phyloP scores from a whole-genome alignment of 2,113 vertebrate genomes.

The Porphyrio hochstetteri region DNA sequence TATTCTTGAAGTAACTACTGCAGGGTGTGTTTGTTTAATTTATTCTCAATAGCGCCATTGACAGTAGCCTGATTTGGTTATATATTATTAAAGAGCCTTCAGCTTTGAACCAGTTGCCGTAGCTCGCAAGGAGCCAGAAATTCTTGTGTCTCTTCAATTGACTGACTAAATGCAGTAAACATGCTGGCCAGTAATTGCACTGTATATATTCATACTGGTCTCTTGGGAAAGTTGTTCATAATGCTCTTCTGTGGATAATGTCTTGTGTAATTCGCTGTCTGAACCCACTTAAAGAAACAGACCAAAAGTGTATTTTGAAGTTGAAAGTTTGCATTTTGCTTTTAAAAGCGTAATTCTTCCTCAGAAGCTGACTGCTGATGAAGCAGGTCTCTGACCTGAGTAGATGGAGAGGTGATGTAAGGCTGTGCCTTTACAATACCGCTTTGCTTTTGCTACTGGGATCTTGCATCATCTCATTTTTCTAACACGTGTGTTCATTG shows the following conservation, averaged over 20 bases:
- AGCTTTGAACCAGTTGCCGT: conserved; percentile 17
- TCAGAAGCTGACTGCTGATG: background rate
- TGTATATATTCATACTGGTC: background rate
- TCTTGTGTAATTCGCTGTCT: background rate
- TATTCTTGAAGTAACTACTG: conserved; percentile 32
- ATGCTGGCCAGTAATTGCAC: background rate
- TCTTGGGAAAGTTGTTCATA: conserved; percentile 5
- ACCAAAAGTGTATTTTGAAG: background rate
- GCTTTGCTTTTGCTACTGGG: background rate
- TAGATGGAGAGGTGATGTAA: background rate
- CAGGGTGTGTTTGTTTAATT: background rate
- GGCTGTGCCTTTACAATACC: background rate
- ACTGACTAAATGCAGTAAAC: background rate
- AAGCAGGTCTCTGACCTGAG: background rate
- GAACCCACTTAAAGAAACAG: background rate
- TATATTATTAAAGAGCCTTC: background rate
- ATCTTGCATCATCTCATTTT: background rate
- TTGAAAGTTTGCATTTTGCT: conserved; percentile 21
- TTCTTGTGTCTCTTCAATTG: conserved; percentile 5
- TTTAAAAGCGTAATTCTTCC: background rate
- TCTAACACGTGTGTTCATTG: background rate
- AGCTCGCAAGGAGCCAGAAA: background rate
- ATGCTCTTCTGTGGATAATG: background rate
- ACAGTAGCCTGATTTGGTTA: background rate
- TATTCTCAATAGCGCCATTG: background rate